Percentiles rank a stretch among this genome's conserved stretches.
These are phyloP conservation scores for Leucophenga montana DNA, from an alignment of 2,888 invertebrate species.

Conservation along the genomic window DNA sequence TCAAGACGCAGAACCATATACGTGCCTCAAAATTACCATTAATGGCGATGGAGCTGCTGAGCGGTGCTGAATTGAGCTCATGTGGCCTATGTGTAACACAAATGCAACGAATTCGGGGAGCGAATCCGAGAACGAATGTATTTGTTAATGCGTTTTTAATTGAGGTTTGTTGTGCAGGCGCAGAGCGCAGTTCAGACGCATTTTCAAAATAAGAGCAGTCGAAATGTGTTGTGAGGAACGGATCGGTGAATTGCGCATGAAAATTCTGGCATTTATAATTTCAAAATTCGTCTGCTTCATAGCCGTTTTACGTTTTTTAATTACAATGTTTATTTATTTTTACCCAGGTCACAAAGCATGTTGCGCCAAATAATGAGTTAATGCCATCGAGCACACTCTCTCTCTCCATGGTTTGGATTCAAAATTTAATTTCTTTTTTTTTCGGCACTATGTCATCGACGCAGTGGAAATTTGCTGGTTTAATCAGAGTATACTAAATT, in stretches of 20 bases:
- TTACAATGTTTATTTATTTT: conserved; percentile 23
- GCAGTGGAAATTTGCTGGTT: conserved; percentile 31
- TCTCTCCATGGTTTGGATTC: conserved; percentile 14
- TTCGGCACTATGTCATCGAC: conserved; percentile 26
- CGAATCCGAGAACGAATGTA: conserved; percentile 45
- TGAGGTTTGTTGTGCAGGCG: conserved; percentile 53
- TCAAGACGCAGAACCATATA: conserved; percentile 50
- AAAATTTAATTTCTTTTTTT: conserved; percentile 33
- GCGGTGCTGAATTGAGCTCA: conserved; percentile 37
- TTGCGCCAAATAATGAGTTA: neutral
- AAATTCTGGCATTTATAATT: conserved; percentile 60
- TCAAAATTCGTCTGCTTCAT: neutral
- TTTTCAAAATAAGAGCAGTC: neutral
- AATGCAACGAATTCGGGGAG: conserved; percentile 37
- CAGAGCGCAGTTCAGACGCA: too few species aligned
- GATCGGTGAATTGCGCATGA: conserved; percentile 41
- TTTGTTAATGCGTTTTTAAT: conserved; percentile 71
- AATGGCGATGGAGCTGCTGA: conserved; percentile 49
- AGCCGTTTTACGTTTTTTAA: conserved; percentile 1
- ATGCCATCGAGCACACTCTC: neutral
- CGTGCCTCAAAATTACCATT: conserved; percentile 54
- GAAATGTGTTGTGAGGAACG: conserved; percentile 1
- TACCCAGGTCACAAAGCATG: neutral
- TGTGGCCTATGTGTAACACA: conserved; percentile 59
- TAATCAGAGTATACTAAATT: conserved; percentile 56